Evolutionary conservation across 2,797 vertebrate species (phyloP).

Genomic region (Tinamus major): DNA sequence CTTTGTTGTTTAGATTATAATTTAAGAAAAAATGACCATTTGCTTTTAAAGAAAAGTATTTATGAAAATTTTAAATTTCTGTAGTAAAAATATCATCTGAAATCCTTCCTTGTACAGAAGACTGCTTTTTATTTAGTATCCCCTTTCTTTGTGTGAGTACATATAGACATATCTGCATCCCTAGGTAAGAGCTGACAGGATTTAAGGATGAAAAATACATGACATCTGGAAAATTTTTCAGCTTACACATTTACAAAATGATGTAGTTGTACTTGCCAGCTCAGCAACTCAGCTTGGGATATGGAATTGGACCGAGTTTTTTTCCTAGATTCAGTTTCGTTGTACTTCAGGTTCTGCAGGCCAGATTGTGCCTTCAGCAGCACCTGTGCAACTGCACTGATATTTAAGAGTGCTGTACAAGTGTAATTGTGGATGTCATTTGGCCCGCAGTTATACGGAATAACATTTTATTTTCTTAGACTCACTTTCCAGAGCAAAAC

Average conservation of each 20-base stretch:
- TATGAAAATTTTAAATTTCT: not conserved
- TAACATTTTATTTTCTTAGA: not conserved
- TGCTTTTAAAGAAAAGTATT: not conserved
- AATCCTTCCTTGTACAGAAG: not conserved
- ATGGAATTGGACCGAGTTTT: fast-evolving
- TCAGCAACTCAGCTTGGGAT: not conserved
- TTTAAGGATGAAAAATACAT: not conserved
- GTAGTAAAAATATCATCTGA: not conserved
- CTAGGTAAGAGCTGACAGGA: not conserved
- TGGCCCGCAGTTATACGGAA: not conserved
- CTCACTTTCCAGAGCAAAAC: not conserved
- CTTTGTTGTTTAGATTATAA: not conserved
- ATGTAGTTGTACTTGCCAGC: not conserved
- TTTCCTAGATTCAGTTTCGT: not conserved
- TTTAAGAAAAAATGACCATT: not conserved
- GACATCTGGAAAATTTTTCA: not conserved
- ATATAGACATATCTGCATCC: not conserved
- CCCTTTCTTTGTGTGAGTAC: not conserved
- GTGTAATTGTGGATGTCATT: not conserved
- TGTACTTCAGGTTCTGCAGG: not conserved
- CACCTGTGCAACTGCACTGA: not conserved
- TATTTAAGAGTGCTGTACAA: fast-evolving
- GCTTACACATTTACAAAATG: not conserved
- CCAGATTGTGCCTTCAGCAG: not conserved
- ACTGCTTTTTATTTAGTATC: not conserved